These are phyloP conservation scores for Lepidurus packardi DNA, from an alignment of 1,140 invertebrate genomes.

Conservation along the genomic window DNA sequence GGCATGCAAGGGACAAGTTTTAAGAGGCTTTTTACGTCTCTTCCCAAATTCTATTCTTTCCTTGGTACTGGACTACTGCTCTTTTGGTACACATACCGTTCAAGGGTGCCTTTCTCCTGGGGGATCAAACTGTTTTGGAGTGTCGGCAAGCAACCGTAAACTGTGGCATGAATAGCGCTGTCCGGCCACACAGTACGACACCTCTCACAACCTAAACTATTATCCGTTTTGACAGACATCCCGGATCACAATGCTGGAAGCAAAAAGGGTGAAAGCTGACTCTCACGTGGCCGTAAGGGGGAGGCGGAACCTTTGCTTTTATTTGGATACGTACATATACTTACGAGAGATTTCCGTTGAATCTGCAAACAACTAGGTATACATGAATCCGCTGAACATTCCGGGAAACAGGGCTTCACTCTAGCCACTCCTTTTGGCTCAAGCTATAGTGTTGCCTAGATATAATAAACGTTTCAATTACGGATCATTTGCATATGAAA, in stretches of 20 bases:
- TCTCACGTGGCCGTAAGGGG: neutral
- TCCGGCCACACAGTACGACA: constrained; percentile 6
- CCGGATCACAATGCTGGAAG: neutral
- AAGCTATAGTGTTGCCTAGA: neutral
- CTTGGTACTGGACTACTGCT: neutral
- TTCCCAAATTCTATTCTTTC: neutral
- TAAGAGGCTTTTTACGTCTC: neutral
- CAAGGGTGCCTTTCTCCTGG: neutral
- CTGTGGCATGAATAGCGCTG: neutral
- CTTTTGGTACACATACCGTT: neutral
- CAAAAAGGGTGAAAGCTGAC: neutral
- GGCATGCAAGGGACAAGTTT: neutral
- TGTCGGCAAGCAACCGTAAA: constrained; percentile 4
- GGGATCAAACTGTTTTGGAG: neutral
- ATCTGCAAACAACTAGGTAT: neutral
- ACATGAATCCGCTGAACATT: neutral
- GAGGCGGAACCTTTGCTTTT: too few species aligned
- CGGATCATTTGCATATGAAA: constrained; percentile 5
- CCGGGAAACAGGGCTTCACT: neutral
- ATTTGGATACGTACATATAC: neutral
- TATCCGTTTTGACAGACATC: neutral
- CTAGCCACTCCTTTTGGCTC: neutral
- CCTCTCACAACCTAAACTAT: neutral
- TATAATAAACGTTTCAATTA: constrained; percentile 16
- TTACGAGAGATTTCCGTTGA: neutral